Evolutionary conservation across 2,888 invertebrate genomes (phyloP).

Genomic region (Noctuana brunneofusca): DNA sequence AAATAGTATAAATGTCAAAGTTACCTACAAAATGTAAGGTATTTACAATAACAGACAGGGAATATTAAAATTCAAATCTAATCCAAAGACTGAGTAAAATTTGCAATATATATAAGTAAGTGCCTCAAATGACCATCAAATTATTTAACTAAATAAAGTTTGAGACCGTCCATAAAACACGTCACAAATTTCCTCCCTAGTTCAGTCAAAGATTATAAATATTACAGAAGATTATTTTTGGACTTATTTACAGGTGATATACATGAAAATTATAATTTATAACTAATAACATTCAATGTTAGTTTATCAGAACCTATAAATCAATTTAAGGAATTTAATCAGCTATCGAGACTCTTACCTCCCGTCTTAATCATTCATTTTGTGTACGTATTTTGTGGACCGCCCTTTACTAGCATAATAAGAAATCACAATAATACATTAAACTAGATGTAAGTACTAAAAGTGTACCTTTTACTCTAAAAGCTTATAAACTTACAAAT

Average conservation of each 20-base stretch:
- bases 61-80: constrained; percentile 33
- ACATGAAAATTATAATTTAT: too few relatives aligned
- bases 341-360: neutral
- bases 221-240: too few relatives aligned
- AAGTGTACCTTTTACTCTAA: constrained; percentile 53
- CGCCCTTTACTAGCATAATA: constrained; percentile 38
- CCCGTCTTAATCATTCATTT: neutral
- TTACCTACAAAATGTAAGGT: constrained; percentile 21
- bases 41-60: constrained; percentile 9
- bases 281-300: too few relatives aligned
- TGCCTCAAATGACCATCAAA: constrained; percentile 33
- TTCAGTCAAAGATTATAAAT: too few relatives aligned
- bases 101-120: constrained; percentile 50
- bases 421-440: constrained; percentile 56
- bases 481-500: constrained; percentile 52
- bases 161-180: neutral
- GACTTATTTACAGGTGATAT: too few relatives aligned
- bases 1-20: constrained; percentile 25
- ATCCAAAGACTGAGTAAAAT: constrained; percentile 57
- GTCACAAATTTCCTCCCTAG: neutral
- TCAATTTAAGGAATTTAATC: too few relatives aligned
- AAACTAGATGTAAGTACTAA: constrained; percentile 55
- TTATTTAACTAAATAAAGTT: constrained; percentile 37
- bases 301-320: too few relatives aligned
- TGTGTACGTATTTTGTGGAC: neutral